phyloP scores from a whole-genome alignment of 2,888 invertebrate genomes.

The Polydesmus complanatus region DNA sequence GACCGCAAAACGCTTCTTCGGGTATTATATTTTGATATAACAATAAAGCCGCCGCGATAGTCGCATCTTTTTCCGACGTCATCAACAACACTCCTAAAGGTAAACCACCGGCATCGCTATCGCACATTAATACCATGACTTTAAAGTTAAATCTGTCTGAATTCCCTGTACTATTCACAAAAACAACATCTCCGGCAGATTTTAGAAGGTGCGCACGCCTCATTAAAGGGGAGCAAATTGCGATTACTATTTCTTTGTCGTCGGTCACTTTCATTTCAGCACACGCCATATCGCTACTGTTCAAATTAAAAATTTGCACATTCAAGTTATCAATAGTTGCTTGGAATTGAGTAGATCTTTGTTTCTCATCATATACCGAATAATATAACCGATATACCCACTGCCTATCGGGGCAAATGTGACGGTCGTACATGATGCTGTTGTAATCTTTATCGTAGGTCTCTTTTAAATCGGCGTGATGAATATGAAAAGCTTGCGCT shows the following conservation, averaged over 20 bases:
- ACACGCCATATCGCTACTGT: not conserved
- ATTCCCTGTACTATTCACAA: not conserved
- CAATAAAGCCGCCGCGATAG: not conserved
- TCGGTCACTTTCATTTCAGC: not conserved
- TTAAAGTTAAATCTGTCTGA: not conserved
- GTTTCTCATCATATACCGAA: not conserved
- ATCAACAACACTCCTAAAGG: conserved; percentile 5
- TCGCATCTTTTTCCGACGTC: not conserved
- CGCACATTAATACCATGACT: not conserved
- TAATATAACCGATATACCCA: not conserved
- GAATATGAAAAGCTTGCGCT: not conserved
- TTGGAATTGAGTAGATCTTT: not conserved
- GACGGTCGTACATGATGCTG: not conserved
- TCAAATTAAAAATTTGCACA: not conserved
- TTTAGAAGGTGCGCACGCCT: not conserved
- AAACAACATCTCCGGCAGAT: not conserved
- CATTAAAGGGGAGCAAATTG: not conserved
- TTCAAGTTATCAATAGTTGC: not conserved
- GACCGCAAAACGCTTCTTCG: not conserved
- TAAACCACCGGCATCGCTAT: not conserved
- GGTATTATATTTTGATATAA: not conserved
- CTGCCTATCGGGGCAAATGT: not conserved
- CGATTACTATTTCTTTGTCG: not conserved
- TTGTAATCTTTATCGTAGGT: not conserved
- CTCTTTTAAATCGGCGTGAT: not conserved